phyloP scores from a whole-genome alignment of 2,797 vertebrate species.

The Discoglossus pictus region DNA sequence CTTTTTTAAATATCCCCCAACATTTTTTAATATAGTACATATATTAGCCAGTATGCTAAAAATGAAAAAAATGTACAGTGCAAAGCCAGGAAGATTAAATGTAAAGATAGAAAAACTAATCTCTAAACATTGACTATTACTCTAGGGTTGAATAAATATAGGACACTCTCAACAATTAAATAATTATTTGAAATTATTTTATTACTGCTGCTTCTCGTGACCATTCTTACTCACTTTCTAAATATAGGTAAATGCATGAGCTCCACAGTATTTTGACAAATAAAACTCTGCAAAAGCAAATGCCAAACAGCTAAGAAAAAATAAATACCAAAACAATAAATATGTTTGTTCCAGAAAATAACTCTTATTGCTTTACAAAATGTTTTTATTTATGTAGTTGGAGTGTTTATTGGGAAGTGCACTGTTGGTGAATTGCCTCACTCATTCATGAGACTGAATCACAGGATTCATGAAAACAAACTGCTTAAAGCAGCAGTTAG shows the following conservation, averaged over 20 bases:
- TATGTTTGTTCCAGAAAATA: conserved; percentile 11
- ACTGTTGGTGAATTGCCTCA: conserved; percentile 20
- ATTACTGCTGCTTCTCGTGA: conserved; percentile 10
- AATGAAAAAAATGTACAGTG: no score
- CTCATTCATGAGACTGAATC: background rate
- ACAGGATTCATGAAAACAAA: no score
- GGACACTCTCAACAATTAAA: conserved; percentile 26
- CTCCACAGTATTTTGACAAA: conserved; percentile 44
- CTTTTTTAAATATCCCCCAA: no score
- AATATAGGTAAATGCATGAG: conserved; percentile 30
- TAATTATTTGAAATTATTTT: conserved; percentile 23
- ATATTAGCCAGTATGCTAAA: no score
- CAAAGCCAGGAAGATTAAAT: no score
- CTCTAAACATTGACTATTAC: background rate
- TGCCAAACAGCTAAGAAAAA: conserved; percentile 5
- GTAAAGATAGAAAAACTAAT: background rate
- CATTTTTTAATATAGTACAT: no score
- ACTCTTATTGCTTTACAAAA: conserved; percentile 43
- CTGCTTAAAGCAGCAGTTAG: no score
- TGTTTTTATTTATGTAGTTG: conserved; percentile 18
- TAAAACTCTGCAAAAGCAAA: conserved; percentile 37
- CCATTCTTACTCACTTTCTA: background rate
- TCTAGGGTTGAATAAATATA: conserved; percentile 18
- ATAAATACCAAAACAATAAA: conserved; percentile 11
- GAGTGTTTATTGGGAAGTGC: conserved; percentile 22